Base-by-base conservation (phyloP, 1,140 invertebrate species). In the Parasteatoda tepidariorum region DNA sequence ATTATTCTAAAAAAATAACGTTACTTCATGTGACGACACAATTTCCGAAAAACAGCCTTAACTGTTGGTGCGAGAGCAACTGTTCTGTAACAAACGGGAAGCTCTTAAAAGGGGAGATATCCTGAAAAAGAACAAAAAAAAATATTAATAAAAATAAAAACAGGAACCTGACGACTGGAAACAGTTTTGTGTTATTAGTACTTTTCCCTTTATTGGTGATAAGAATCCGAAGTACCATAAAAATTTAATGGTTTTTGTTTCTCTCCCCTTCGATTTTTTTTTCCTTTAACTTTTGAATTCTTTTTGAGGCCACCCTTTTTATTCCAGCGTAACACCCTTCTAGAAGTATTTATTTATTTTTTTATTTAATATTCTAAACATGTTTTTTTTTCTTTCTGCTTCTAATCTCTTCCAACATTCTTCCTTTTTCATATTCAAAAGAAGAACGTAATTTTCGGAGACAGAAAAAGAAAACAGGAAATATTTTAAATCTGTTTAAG, bases 201-300 rank as follows among this genome's bases (percentile, higher is more conserved):
- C 64, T 79, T 79, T 79, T 79, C 76, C 64, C 64, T 79, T 79
- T 79, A 79, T 79, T 79, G 76, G 76, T 79, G 76, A 79, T 79
- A 79, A 79, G 76, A 31, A 33, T 48, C 48, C 30, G 30, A 79
- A 79, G 76, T 79, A 64, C 59, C 48, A 79, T 79, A 79, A 79
- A 79, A 79, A 79, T 79, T 79, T 79, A 79, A 79, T 79, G 76
- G 48, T 18, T 68, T 79, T 68, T 26, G 28, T 18, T 62, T 31
- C 18, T 48, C 18, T 0, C 41, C 31, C 62, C 76, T 22, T 57
- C 64, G 67, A n/a, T 61, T 18, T 26, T 61, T 79, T 34, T 79
- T 79, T 48, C 31, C 64, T 68, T 79, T 79, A 24, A 6, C 18
- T 57, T 48, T 30, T 31, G 22, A 34, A 28, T 1, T 48, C 30